These are phyloP conservation scores for Mayetiola destructor DNA, from an alignment of 2,888 invertebrate species.

Conservation along the genomic window DNA sequence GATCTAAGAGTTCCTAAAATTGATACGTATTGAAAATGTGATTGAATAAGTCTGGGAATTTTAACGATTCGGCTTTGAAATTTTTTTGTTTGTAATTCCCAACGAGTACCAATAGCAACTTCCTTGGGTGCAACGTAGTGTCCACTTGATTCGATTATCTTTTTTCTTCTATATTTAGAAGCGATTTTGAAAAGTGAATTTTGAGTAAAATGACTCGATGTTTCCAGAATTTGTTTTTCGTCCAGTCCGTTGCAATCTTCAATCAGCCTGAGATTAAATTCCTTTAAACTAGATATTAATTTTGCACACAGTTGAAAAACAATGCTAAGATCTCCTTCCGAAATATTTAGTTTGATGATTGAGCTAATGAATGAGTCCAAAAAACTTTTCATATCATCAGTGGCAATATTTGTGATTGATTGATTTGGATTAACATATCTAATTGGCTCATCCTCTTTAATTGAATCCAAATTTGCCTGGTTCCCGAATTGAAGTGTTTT, in stretches of 20 bases:
- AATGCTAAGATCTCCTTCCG: background rate
- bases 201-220: background rate
- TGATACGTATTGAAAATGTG: background rate
- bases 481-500: too few species aligned
- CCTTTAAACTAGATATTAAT: background rate
- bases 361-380: background rate
- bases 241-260: background rate
- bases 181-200: background rate
- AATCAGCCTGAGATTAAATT: background rate
- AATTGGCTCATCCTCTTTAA: too few species aligned
- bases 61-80: background rate
- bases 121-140: background rate
- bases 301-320: background rate
- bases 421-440: too few species aligned
- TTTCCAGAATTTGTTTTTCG: background rate
- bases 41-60: background rate
- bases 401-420: too few species aligned
- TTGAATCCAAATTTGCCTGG: too few species aligned
- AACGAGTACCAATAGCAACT: background rate
- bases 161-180: background rate
- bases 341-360: background rate
- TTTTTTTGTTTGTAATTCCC: background rate
- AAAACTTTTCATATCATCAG: too few species aligned
- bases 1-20: background rate
- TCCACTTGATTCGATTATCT: background rate